phyloP scores from a whole-genome alignment of 1,140 invertebrate species.

The Aphelenchoides avenae region DNA sequence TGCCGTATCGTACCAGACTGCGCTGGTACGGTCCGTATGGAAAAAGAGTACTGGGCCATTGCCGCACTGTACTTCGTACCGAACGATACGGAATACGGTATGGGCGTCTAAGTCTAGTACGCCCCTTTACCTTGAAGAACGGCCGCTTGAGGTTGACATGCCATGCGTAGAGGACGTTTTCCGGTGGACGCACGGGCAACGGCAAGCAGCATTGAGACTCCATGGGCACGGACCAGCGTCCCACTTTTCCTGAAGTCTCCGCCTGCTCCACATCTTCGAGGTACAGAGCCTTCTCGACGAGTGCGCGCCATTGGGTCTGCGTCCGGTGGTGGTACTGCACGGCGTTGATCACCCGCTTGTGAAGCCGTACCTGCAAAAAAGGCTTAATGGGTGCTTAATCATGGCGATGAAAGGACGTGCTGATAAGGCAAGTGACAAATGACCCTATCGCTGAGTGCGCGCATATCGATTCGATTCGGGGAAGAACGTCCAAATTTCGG shows the following conservation, averaged over 20 bases:
- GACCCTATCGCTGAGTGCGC: no score
- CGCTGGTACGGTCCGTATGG: no score
- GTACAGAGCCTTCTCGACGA: conserved; percentile 70
- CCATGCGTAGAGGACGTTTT: conserved; percentile 33
- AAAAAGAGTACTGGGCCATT: no score
- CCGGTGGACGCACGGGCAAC: background rate
- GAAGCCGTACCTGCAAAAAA: conserved; percentile 65
- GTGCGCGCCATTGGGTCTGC: conserved; percentile 82
- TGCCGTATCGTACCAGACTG: no score
- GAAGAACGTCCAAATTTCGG: no score
- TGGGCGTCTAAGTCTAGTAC: no score
- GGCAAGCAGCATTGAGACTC: background rate
- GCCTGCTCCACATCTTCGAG: conserved; percentile 75
- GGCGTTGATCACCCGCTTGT: conserved; percentile 67
- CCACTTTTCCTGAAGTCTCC: conserved; percentile 16
- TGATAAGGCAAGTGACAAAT: no score
- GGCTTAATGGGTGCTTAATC: no score
- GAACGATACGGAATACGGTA: no score
- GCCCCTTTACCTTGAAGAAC: conserved; percentile 14
- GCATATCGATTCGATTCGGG: no score
- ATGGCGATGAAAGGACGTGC: no score
- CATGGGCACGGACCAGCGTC: background rate
- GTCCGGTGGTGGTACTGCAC: conserved; percentile 66
- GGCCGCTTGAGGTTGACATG: conserved; percentile 39
- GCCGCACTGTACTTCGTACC: no score